phyloP scores from a whole-genome alignment of 2,888 invertebrate genomes.

The Isotomurus palustris region DNA sequence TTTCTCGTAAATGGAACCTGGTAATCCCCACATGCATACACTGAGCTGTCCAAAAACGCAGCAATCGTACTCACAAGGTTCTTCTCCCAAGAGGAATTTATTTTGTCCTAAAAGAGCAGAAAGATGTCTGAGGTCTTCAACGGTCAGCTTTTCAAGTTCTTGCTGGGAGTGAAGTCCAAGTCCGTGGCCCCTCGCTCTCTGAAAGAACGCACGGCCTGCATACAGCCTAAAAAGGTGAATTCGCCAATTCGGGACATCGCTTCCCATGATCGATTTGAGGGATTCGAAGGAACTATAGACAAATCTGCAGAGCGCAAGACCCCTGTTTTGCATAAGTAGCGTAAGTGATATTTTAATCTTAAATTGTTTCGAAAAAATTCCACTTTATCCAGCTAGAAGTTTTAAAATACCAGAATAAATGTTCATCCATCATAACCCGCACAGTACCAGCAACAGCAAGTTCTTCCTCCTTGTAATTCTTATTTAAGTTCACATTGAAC shows the following conservation, averaged over 20 bases:
- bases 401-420: too few relatives aligned
- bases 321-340: too few relatives aligned
- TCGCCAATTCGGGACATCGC: background rate
- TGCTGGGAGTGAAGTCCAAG: slow-evolving; percentile 35
- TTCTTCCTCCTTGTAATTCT: too few relatives aligned
- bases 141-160: slow-evolving; percentile 30
- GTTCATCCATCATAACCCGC: too few relatives aligned
- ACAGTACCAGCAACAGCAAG: too few relatives aligned
- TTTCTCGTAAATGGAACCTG: slow-evolving; percentile 43
- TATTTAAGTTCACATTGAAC: too few relatives aligned
- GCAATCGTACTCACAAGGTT: slow-evolving; percentile 47
- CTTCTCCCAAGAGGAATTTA: slow-evolving; percentile 39
- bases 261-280: background rate
- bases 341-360: too few relatives aligned
- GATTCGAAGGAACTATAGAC: background rate
- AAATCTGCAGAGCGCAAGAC: background rate
- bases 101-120: slow-evolving; percentile 38
- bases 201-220: background rate
- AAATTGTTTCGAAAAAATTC: too few relatives aligned
- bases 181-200: slow-evolving; percentile 28
- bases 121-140: slow-evolving; percentile 24
- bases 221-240: background rate
- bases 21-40: slow-evolving; percentile 48
- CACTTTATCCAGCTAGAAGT: too few relatives aligned
- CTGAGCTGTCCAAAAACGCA: slow-evolving; percentile 50